These are phyloP conservation scores for Ornithoptera priamus DNA, from an alignment of 2,888 invertebrate genomes.

Conservation along the genomic window DNA sequence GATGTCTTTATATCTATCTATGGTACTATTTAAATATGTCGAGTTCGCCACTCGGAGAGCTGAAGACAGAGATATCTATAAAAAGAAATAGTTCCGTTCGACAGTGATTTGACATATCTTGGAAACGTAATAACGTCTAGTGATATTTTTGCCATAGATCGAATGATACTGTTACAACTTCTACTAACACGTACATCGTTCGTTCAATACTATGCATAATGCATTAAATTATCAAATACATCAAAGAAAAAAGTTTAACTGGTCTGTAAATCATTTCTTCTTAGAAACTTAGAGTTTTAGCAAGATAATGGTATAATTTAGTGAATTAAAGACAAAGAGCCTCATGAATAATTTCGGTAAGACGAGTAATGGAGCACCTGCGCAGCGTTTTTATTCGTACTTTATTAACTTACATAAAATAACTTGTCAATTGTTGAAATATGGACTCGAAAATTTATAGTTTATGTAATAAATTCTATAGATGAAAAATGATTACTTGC, in stretches of 20 bases:
- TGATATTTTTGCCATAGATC: conserved; percentile 35
- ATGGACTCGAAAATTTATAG: not conserved
- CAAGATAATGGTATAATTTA: conserved; percentile 18
- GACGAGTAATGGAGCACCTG: conserved; percentile 25
- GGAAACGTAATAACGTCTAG: conserved; percentile 41
- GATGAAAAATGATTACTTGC: not conserved
- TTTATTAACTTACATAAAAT: conserved; percentile 16
- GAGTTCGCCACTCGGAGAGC: conserved; percentile 34
- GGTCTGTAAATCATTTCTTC: conserved; percentile 2
- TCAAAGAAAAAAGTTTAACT: not conserved
- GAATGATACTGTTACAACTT: conserved; percentile 41
- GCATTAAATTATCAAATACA: conserved; percentile 44
- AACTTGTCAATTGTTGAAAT: conserved; percentile 17
- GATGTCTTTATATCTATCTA: conserved; percentile 30
- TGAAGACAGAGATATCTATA: conserved; percentile 35
- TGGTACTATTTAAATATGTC: conserved; percentile 34
- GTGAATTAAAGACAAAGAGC: conserved; percentile 16
- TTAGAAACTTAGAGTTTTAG: conserved; percentile 21
- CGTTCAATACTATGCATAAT: conserved; percentile 43
- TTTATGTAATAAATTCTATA: not conserved
- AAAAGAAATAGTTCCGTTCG: conserved; percentile 42
- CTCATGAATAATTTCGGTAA: conserved; percentile 26
- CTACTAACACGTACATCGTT: conserved; percentile 58
- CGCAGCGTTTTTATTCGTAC: conserved; percentile 17
- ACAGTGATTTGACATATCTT: conserved; percentile 43